phyloP scores from a whole-genome alignment of 2,888 invertebrate species.

The Caenorhabditis sulstoni region DNA sequence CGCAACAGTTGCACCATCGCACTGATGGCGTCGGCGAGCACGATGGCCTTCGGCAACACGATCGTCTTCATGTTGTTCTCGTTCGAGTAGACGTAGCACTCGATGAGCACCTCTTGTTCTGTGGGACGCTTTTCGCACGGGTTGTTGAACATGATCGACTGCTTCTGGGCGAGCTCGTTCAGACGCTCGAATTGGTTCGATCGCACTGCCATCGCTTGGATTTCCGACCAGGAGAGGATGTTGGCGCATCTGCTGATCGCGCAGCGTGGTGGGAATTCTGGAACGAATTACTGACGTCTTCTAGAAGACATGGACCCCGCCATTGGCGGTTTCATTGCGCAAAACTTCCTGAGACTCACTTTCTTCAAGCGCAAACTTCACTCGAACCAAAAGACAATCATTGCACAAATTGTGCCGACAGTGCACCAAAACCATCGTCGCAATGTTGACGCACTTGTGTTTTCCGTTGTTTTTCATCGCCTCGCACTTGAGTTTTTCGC shows the following conservation, averaged over 20 bases:
- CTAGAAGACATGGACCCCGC: neutral
- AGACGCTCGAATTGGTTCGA: slow-evolving; percentile 34
- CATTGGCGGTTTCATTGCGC: no score
- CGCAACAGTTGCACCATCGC: slow-evolving; percentile 65
- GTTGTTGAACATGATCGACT: slow-evolving; percentile 22
- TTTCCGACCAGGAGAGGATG: slow-evolving; percentile 52
- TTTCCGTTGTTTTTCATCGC: slow-evolving; percentile 19
- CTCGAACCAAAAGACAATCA: slow-evolving; percentile 63
- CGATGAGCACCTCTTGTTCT: slow-evolving; percentile 59
- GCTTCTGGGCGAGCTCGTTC: slow-evolving; percentile 41
- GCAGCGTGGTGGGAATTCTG: slow-evolving; percentile 58
- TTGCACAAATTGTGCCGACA: slow-evolving; percentile 71
- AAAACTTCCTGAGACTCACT: slow-evolving; percentile 40
- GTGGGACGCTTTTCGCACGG: slow-evolving; percentile 45
- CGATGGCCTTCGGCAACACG: slow-evolving; percentile 53
- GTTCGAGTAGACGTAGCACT: slow-evolving; percentile 64
- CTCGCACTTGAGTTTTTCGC: slow-evolving; percentile 57
- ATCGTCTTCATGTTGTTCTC: slow-evolving; percentile 65
- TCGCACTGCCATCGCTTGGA: slow-evolving; percentile 37
- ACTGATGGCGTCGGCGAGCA: slow-evolving; percentile 61
- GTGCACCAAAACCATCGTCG: slow-evolving; percentile 65
- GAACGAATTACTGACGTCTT: slow-evolving; percentile 9
- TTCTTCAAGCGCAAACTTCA: slow-evolving; percentile 53
- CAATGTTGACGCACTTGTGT: slow-evolving; percentile 67
- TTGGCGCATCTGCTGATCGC: slow-evolving; percentile 61